Evolutionary conservation across 2,888 invertebrate genomes (phyloP), one percentile per base, ranked within the genome.

Genomic region (Dichetophora obliterata): DNA sequence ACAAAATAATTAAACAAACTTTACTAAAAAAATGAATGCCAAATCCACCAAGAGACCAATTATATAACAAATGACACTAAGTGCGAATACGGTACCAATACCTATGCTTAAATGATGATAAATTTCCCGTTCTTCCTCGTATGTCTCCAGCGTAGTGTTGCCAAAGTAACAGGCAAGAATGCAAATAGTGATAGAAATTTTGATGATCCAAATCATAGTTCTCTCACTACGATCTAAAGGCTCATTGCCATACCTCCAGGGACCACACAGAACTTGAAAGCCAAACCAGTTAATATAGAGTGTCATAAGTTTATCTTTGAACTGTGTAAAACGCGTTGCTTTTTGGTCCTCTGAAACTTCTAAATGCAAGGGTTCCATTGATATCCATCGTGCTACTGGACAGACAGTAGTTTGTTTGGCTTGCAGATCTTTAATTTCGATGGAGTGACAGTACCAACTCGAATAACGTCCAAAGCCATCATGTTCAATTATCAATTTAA

Each of bases 391-490:
- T 2, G 83, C 71, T 0, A 82, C 80, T 6, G 78, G 11, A 24
- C 83, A 83, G 0, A 80, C 70, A 73, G 80, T 82, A 6, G 78
- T 75, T 6, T 79, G 27, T 1, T 31, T 16, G 0, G 72, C 59
- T 1, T 16, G 6, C 9, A 80, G 34, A 77, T 86, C 82, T 24
- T 70, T 77, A 2, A 84, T 70, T 8, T 80, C 78, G 1, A 86
- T 81, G 14, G 77, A 71, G 37, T 81, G 81, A 66, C 84, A 85
- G 71, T 82, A 83, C 85, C 85, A 86, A 0, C 83, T 80, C 1
- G 85, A 83, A 75, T 83, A 85, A 31, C 84, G 79, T n/a, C 85
- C 85, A 4, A 76, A 65, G 11, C 76, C 79, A 61, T 85, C 84
- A 75, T 82, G 82, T 0, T 80, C 79, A 0, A 86, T 50, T n/a